Evolutionary conservation across 1,140 invertebrate species (phyloP), one percentile per base, ranked within the genome.

Genomic region (Chironomus tepperi): DNA sequence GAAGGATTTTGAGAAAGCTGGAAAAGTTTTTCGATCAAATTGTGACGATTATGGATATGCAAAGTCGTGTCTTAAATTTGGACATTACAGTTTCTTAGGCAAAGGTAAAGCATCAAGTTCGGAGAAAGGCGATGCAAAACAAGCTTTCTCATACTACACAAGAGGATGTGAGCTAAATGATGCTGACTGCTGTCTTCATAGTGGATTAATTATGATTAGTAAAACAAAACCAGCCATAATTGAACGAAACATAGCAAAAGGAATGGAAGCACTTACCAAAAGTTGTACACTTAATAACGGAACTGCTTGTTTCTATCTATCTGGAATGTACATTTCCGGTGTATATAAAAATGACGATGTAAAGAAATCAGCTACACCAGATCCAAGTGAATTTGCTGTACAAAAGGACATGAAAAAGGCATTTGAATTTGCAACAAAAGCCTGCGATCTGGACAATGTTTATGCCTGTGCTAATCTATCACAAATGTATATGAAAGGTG

Each of bases 401-500:
- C 83, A 86, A 12, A 89, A 89, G 78, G 87, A 96, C 79, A 87
- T 89, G 83, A 84, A 84, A 47, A 89, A 92, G 81, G 93, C 93
- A 0, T 94, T 93, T 81, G 83, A 89, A 74, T 89, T 88, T 77
- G 89, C 91, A 0, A 79, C 87, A 57, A 91, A 89, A 80, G 90
- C 89, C 0, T 97, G 95, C 81, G 89, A 95, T 76, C 79, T 90
- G 9, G 90, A 89, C 3, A 91, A 95, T 81, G 87, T 93, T 74
- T 91, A 91, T 79, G 92, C 92, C 1, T 97, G 95, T 84, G 89
- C 89, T 0, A 97, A 97, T 85, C 79, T 96, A 1, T 91, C 92
- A 77, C 87, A 91, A 77, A 93, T 95, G 92, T 93, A 94, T 79
- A 83, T 83, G 15, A 85, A 85, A 75, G 91, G 91, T 16, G 88